Evolutionary conservation across 2,888 invertebrate genomes (phyloP), one percentile per base, ranked within the genome.

Genomic region (Hydrotaea cyrtoneurina): DNA sequence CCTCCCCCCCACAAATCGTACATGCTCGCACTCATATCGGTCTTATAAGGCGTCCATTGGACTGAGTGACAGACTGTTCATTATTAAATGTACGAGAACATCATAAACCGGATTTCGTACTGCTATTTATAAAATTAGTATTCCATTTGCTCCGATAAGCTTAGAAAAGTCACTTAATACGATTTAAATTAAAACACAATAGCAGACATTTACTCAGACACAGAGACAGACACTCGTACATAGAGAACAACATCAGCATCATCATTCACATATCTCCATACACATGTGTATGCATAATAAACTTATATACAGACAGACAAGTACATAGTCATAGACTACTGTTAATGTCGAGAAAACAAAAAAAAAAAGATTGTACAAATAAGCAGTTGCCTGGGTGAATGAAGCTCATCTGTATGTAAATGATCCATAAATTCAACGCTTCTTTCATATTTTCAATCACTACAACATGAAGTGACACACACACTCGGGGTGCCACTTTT

Each of bases 341-440:
- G 74, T 59, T 74, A 21, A 66, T n/a, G 19, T 19, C 21, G 46
- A 46, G 43, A 43, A 43, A 69, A 66, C n/a, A 39, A 69, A n/a
- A n/a, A n/a, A n/a, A n/a, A n/a, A n/a, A n/a, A n/a, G n/a, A n/a
- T n/a, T 17, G 69, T 43, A 23, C 46, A 46, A 69, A 46, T 46
- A 21, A 36, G 31, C n/a, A 4, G 1, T n/a, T 66, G 31, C 21
- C 43, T 21, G 46, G 23, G 31, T 46, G 46, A 59, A 73, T 73
- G 57, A 76, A 75, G 43, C 78, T 66, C 81, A 84, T 78, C 50
- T 78, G 72, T 73, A 78, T 81, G 75, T 78, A 84, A 81, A 84
- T 84, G 80, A 81, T 78, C 78, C 81, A 78, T 84, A 78, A 84
- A 81, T 75, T 78, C 64, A 76, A 73, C 76, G 81, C 78, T 84